Percentiles rank a stretch among this genome's conserved stretches.
Conservation (phyloP, 2,888 invertebrate genomes). For the Onchidella celtica region DNA sequence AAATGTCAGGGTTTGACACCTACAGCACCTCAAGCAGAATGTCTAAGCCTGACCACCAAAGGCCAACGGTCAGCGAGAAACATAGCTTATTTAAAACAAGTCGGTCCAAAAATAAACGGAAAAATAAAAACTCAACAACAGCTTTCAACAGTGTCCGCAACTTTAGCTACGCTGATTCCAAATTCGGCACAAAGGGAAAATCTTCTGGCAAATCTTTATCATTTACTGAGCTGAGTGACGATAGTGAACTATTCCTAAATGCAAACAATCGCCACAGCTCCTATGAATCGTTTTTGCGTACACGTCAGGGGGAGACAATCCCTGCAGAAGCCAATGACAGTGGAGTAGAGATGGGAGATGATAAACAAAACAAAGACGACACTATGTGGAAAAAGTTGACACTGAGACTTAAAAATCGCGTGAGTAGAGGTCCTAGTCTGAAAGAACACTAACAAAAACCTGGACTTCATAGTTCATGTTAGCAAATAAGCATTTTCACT, state of each 20-base stretch:
- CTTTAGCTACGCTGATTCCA: constrained; percentile 59
- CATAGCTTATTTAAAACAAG: constrained; percentile 48
- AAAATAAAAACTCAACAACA: background rate
- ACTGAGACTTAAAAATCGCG: constrained; percentile 17
- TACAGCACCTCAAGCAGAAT: background rate
- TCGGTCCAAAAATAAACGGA: constrained; percentile 12
- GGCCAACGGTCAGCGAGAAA: constrained; percentile 21
- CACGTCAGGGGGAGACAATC: constrained; percentile 43
- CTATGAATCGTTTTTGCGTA: constrained; percentile 49
- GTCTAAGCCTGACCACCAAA: constrained; percentile 40
- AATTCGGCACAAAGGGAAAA: constrained; percentile 52
- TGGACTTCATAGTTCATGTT: too few relatives aligned
- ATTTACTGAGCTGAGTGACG: constrained; percentile 9
- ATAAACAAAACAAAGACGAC: constrained; percentile 14
- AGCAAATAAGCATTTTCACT: too few relatives aligned
- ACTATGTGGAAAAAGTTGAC: constrained; percentile 51
- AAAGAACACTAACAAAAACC: constrained; percentile 9
- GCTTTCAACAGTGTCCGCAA: constrained; percentile 47
- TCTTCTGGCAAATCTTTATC: constrained; percentile 13
- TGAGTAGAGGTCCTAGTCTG: background rate
- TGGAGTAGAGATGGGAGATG: constrained; percentile 7
- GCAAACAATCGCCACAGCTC: constrained; percentile 30
- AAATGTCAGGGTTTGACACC: background rate
- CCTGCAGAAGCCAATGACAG: constrained; percentile 9
- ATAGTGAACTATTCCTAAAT: constrained; percentile 35